Evolutionary conservation across 2,113 vertebrate species (phyloP), one percentile per base, ranked within the genome.

Genomic region (Xenopus laevis): DNA sequence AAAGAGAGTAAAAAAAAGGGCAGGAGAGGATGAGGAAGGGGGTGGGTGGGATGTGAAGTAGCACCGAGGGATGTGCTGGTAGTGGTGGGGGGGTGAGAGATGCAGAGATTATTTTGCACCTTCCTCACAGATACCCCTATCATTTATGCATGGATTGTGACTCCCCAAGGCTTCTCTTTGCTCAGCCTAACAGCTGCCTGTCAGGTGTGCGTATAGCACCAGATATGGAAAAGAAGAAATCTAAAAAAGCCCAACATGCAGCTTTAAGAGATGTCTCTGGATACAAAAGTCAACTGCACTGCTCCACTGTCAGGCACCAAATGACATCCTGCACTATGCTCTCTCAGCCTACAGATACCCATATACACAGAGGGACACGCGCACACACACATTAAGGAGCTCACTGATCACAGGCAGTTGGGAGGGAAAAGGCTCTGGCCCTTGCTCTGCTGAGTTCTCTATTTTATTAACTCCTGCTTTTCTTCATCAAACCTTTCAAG

Each of bases 301-400:
- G 89, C 90, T 94, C 90, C 89, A 91, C 92, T 92, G 89, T 89
- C 92, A 94, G 93, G 91, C 93, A 92, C 94, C 91, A 91, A 96
- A 93, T 95, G 95, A 97, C 96, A 97, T 91, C 83, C 91, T 84
- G 88, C 90, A 86, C 89, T 87, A 91, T 90, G 88, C 86, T 89
- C 82, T 82, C 84, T 87, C 91, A 80, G 86, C 80, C 83, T 85
- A 84, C 86, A 86, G 87, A 89, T 79, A 85, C 79, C 85, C 82
- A 78, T 77, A 85, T 47, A 91, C 81, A 89, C 76, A 79, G 46
- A 67, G 76, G 68, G 33, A 40, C 33, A 40, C 86, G 70, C 50
- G 65, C 88, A 86, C 82, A 82, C 80, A 83, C 76, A 84, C 86
- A 84, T 81, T 86, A 81, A 82, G 79, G 78, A 82, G 81, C 82